Evolutionary conservation across 2,888 invertebrate species (phyloP).

Genomic region (Cyclophora albipunctata): DNA sequence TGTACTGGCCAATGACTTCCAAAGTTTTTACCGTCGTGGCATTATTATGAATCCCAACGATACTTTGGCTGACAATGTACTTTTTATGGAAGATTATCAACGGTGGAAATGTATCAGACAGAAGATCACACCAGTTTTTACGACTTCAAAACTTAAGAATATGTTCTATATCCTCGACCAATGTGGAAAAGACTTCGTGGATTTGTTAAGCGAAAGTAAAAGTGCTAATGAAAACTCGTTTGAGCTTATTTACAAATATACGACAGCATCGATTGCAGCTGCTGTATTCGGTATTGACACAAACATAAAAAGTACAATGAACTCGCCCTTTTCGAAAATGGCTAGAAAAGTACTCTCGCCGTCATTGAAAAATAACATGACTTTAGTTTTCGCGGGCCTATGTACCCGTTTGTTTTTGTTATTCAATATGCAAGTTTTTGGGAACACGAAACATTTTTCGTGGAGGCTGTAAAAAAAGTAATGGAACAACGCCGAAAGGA

Average conservation of each 20-base stretch:
- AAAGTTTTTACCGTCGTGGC: slow-evolving; percentile 35
- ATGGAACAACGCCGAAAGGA: slow-evolving; percentile 30
- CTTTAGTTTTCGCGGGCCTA: slow-evolving; percentile 23
- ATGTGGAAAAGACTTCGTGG: slow-evolving; percentile 36
- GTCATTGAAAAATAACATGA: slow-evolving; percentile 22
- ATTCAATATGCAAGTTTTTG: slow-evolving; percentile 42
- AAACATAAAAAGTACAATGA: slow-evolving; percentile 39
- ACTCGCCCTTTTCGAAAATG: slow-evolving; percentile 49
- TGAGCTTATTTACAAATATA: slow-evolving; percentile 17
- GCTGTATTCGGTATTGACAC: slow-evolving; percentile 61
- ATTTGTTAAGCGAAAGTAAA: background rate
- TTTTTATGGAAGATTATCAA: slow-evolving; percentile 33
- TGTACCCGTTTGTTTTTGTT: too few relatives aligned
- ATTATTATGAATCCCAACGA: slow-evolving; percentile 26
- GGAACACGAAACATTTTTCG: slow-evolving; percentile 43
- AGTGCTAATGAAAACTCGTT: background rate
- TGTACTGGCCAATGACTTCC: slow-evolving; percentile 31
- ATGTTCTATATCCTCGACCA: slow-evolving; percentile 50
- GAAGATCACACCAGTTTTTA: slow-evolving; percentile 49
- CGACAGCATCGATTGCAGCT: slow-evolving; percentile 43
- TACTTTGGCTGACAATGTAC: slow-evolving; percentile 31
- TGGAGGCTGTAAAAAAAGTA: slow-evolving; percentile 41
- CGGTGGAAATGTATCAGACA: slow-evolving; percentile 48
- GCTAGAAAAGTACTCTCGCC: slow-evolving; percentile 33
- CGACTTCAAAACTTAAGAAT: slow-evolving; percentile 42